Evolutionary conservation across 1,140 invertebrate species (phyloP), one percentile per base, ranked within the genome.

Genomic region (Heliconius nattereri): DNA sequence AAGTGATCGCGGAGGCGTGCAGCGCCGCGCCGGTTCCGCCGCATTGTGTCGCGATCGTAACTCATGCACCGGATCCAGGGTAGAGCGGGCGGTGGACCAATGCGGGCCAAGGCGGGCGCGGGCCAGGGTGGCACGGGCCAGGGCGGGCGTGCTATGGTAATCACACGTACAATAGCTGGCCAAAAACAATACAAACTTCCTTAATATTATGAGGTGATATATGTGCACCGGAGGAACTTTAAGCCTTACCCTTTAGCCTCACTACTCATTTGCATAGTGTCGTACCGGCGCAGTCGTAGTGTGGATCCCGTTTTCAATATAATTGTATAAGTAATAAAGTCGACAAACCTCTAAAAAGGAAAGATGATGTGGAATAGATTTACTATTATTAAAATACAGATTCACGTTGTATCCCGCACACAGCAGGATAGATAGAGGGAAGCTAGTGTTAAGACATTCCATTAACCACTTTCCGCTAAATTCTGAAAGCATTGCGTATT

Each of bases 141-240:
- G 54, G 8, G 54, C 8, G 60, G 60, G 23, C 60, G 26, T 11
- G 11, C 54, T 73, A 78, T 78, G 76, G 76, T 78, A 78, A 73
- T 78, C 78, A 78, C 78, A 78, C 76, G 72, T 66, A 74, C 72
- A 78, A 78, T 78, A 57, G 77, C 66, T 71, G 60, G 19, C 23
- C 54, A 78, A 78, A 78, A 78, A 78, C 78, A 78, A 78, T 74
- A 32, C 54, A n/a, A 74, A 78, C 72, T 78, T 78, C 72, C 78
- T 78, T 77, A 72, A 77, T 71, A 70, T 77, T 77, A 77, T 71
- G 76, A 73, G 72, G 73, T 74, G 78, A 78, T 74, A 73, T 57
- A 74, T 74, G 57, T 73, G 20, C 35, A 60, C 40, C 6, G 54
- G 74, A 75, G 52, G 49, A 76, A 57, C 74, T 75, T 57, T 73